Evolutionary conservation across 2,888 invertebrate genomes (phyloP).

Genomic region (Lochmaea capreae): DNA sequence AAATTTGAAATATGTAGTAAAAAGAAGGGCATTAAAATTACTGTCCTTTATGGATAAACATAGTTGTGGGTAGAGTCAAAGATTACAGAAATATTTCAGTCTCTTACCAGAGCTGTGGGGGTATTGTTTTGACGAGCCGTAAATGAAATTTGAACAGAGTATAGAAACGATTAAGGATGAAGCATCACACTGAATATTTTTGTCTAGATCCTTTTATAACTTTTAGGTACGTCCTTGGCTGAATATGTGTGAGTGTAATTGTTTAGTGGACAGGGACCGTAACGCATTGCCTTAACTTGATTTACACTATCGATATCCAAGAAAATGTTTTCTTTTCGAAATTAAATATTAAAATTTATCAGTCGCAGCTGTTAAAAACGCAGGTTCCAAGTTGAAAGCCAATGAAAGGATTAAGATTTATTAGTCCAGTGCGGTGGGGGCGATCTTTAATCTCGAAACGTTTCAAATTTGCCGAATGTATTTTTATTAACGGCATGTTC

Average conservation of each 20-base stretch:
- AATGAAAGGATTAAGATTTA: slow-evolving; percentile 31
- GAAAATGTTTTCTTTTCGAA: slow-evolving; percentile 38
- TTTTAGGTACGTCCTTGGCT: not conserved
- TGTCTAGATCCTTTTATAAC: not conserved
- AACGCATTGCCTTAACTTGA: slow-evolving; percentile 31
- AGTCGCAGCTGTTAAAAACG: slow-evolving; percentile 43
- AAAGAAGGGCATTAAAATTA: too few species aligned
- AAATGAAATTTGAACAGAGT: too few species aligned
- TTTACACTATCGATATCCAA: slow-evolving; percentile 45
- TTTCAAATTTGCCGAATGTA: not conserved
- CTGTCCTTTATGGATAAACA: too few species aligned
- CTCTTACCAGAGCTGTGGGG: too few species aligned
- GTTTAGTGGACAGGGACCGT: slow-evolving; percentile 14
- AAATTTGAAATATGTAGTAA: too few species aligned
- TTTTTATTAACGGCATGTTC: not conserved
- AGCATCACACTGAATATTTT: not conserved
- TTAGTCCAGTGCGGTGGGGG: slow-evolving; percentile 15
- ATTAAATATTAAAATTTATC: slow-evolving; percentile 47
- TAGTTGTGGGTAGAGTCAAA: too few species aligned
- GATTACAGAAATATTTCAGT: too few species aligned
- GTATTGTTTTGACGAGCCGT: too few species aligned
- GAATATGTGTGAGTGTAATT: slow-evolving; percentile 4
- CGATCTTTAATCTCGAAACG: slow-evolving; percentile 16
- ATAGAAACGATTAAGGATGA: too few species aligned
- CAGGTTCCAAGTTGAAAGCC: slow-evolving; percentile 28